These are phyloP conservation scores for Achlya flavicornis DNA, from an alignment of 2,888 invertebrate species.

Conservation along the genomic window DNA sequence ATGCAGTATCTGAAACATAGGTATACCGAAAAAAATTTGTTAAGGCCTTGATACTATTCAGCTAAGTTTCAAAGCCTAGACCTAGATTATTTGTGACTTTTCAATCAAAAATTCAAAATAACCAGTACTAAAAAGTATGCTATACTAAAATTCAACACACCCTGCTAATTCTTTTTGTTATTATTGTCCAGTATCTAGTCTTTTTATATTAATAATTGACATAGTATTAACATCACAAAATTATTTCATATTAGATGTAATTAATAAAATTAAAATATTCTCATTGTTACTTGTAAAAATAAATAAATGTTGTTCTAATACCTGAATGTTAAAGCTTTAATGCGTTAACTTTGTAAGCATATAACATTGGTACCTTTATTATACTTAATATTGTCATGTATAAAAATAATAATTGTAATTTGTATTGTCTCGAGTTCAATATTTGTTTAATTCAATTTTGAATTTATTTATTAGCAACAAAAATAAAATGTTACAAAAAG, in stretches of 20 bases:
- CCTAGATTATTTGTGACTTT: too few species aligned
- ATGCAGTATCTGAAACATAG: not conserved
- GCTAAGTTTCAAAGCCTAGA: too few species aligned
- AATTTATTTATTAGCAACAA: not conserved
- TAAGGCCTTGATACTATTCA: too few species aligned
- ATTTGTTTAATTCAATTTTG: not conserved
- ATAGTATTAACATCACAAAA: slow-evolving; percentile 7
- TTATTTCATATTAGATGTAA: not conserved
- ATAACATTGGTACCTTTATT: slow-evolving; percentile 28
- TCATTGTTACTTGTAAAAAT: slow-evolving; percentile 14
- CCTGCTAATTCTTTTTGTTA: not conserved
- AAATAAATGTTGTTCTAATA: slow-evolving; percentile 23
- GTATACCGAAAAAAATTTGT: too few species aligned
- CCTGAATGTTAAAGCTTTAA: slow-evolving; percentile 34
- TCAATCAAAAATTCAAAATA: too few species aligned
- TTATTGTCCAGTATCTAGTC: not conserved
- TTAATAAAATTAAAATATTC: slow-evolving; percentile 9
- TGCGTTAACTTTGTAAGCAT: slow-evolving; percentile 28
- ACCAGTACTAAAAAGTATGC: too few species aligned
- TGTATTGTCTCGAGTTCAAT: not conserved
- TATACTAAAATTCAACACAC: too few species aligned
- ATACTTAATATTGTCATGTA: slow-evolving; percentile 29
- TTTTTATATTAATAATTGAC: not conserved
- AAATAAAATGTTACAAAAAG: not conserved
- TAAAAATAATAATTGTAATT: slow-evolving; percentile 19